Percentiles rank a stretch among this genome's conserved stretches.
Conservation (phyloP, 2,888 invertebrate species). For the Dusona sp. region DNA sequence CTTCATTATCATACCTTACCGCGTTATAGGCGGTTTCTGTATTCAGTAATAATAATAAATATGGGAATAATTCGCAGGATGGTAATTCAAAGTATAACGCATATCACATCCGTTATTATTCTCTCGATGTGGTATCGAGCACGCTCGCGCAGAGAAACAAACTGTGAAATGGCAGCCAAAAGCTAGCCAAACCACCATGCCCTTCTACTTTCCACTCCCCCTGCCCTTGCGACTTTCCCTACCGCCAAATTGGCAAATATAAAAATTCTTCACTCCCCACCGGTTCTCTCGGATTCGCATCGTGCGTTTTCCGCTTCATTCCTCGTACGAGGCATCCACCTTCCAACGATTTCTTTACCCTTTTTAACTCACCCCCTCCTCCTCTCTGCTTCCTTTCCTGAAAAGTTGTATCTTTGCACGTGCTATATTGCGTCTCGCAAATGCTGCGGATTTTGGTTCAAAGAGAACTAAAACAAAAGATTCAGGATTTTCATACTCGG, state of each 20-base stretch:
- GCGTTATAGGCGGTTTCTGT: constrained; percentile 20
- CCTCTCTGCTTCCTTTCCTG: constrained; percentile 68
- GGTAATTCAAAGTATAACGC: constrained; percentile 62
- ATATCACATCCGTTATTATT: constrained; percentile 48
- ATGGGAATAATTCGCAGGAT: background rate
- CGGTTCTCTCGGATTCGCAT: constrained; percentile 32
- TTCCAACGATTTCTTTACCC: constrained; percentile 65
- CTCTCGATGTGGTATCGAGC: constrained; percentile 81
- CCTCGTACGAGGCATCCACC: constrained; percentile 49
- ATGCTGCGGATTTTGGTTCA: constrained; percentile 45
- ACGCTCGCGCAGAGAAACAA: constrained; percentile 50
- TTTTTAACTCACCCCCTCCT: constrained; percentile 71
- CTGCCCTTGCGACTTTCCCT: constrained; percentile 74
- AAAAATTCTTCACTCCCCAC: constrained; percentile 79
- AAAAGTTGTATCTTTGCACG: constrained; percentile 77
- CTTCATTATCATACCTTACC: background rate
- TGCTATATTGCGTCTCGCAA: constrained; percentile 71
- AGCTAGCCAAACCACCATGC: constrained; percentile 52
- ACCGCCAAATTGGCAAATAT: constrained; percentile 81
- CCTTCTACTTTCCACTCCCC: constrained; percentile 13
- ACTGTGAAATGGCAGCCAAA: constrained; percentile 31
- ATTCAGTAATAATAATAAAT: no score
- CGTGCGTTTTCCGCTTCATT: constrained; percentile 72
- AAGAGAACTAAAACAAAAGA: constrained; percentile 54
- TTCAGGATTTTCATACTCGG: constrained; percentile 26